Conservation (phyloP, 2,797 vertebrate species). For the Crenuchus spilurus region DNA sequence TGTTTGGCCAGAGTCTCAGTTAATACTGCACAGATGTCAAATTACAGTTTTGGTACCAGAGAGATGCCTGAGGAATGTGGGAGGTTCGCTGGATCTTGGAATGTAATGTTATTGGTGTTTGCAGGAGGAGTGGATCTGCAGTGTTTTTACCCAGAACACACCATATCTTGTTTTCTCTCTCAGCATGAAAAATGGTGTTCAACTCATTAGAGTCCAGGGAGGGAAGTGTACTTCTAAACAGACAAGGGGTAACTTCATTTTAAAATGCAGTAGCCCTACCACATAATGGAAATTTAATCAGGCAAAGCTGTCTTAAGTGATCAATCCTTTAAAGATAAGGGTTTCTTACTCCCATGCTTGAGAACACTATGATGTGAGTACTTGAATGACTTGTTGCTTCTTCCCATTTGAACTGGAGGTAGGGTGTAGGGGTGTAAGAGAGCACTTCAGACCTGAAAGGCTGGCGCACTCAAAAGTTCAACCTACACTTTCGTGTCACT, state of each 20-base stretch:
- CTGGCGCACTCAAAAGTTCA: conserved; percentile 46
- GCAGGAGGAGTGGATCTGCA: conserved; percentile 45
- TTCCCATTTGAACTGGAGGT: conserved; percentile 17
- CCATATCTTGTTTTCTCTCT: conserved; percentile 30
- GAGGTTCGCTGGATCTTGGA: conserved; percentile 47
- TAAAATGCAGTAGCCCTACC: background rate
- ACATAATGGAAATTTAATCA: background rate
- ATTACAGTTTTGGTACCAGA: conserved; percentile 58
- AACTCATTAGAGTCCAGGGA: conserved; percentile 11
- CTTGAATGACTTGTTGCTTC: conserved; percentile 3
- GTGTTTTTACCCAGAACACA: conserved; percentile 22
- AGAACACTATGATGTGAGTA: conserved; percentile 11
- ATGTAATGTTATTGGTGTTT: conserved; percentile 54
- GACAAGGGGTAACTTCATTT: conserved; percentile 3
- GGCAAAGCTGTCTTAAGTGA: conserved; percentile 1
- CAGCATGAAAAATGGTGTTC: conserved; percentile 24
- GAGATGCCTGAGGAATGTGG: conserved; percentile 58
- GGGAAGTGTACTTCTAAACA: background rate
- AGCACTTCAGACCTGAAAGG: conserved; percentile 51
- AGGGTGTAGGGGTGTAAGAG: conserved; percentile 22
- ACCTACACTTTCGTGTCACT: conserved; percentile 51
- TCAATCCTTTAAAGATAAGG: conserved; percentile 2
- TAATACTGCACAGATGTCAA: conserved; percentile 61
- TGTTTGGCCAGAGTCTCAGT: conserved; percentile 51
- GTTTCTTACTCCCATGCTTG: background rate